phyloP scores from a whole-genome alignment of 1,140 invertebrate genomes.

The Sitodiplosis mosellana region DNA sequence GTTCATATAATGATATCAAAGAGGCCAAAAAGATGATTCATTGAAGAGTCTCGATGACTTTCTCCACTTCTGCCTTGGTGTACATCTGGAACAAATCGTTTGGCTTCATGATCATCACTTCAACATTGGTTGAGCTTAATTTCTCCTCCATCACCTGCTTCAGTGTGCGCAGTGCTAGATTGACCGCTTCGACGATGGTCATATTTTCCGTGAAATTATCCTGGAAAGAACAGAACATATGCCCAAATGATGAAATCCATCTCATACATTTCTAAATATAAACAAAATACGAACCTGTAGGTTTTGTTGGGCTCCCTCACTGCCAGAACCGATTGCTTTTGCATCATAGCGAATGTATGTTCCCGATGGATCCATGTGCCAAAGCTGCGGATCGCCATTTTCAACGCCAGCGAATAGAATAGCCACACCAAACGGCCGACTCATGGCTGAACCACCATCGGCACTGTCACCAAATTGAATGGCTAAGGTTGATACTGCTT shows the following conservation, averaged over 20 bases:
- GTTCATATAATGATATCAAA: too few species aligned
- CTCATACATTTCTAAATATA: conserved; percentile 2
- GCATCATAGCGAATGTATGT: conserved; percentile 97
- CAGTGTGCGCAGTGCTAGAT: conserved; percentile 78
- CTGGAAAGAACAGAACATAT: conserved; percentile 39
- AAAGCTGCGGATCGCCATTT: conserved; percentile 70
- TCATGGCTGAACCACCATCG: conserved; percentile 91
- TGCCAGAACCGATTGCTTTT: conserved; percentile 98
- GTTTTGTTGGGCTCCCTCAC: conserved; percentile 96
- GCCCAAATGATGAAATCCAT: conserved; percentile 1
- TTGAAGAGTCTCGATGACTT: conserved; percentile 42
- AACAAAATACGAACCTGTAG: conserved; percentile 38
- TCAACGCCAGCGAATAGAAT: conserved; percentile 76
- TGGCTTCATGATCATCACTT: conserved; percentile 87
- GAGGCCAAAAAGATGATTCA: conserved; percentile 7
- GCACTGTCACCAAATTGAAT: conserved; percentile 96
- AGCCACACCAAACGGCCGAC: conserved; percentile 96
- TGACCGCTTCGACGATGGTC: conserved; percentile 90
- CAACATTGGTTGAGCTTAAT: conserved; percentile 91
- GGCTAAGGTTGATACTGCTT: conserved; percentile 94
- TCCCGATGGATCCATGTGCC: conserved; percentile 96
- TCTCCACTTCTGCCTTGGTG: conserved; percentile 73
- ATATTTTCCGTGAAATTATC: conserved; percentile 58
- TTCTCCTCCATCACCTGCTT: conserved; percentile 99
- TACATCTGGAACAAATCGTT: conserved; percentile 78